Evolutionary conservation across 2,888 invertebrate genomes (phyloP).

Genomic region (Acanthosepion esculentum): DNA sequence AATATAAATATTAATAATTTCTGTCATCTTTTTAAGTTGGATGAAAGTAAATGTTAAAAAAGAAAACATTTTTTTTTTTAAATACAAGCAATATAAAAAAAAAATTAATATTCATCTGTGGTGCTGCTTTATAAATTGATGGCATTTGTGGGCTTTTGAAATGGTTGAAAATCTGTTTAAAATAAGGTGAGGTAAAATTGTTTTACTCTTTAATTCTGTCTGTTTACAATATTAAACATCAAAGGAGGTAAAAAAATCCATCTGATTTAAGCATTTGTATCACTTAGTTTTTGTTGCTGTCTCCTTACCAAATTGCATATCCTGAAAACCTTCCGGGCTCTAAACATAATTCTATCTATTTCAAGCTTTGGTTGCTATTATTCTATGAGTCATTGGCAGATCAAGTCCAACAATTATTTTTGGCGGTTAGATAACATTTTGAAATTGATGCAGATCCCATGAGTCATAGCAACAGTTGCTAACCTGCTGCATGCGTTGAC

Average conservation of each 20-base stretch:
- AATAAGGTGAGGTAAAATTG: too few species aligned
- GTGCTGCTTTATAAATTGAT: too few species aligned
- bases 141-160: background rate
- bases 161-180: too few species aligned
- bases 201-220: too few species aligned
- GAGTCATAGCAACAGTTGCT: background rate
- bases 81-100: background rate
- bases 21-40: too few species aligned
- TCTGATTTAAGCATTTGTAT: background rate
- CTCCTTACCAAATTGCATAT: background rate
- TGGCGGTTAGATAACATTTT: constrained; percentile 34
- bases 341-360: background rate
- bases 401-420: background rate
- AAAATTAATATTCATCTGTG: background rate
- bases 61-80: background rate
- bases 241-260: background rate
- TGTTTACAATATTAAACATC: too few species aligned
- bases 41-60: background rate
- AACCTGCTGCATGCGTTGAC: background rate
- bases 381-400: background rate
- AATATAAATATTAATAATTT: too few species aligned
- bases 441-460: background rate
- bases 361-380: background rate
- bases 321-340: background rate
- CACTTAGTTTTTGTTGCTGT: background rate